These are phyloP conservation scores for Brachypodius melanocephalos DNA, from an alignment of 2,113 vertebrate species.

Conservation along the genomic window DNA sequence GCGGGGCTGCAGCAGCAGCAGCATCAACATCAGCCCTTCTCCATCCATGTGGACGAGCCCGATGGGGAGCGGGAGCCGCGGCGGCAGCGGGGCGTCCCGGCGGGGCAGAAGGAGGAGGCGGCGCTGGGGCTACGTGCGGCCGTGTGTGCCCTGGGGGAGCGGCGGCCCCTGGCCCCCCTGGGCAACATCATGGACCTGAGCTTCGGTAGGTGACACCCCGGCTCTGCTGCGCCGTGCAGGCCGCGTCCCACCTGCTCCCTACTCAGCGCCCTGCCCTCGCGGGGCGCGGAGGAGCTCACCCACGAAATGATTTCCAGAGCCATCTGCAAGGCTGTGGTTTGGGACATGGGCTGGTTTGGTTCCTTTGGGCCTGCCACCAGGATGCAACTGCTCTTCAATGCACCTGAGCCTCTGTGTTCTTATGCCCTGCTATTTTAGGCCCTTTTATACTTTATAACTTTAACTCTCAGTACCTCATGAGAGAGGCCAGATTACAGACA, in stretches of 20 bases:
- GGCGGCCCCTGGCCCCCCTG: slow-evolving; percentile 83
- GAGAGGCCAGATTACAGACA: not conserved
- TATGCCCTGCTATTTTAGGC: not conserved
- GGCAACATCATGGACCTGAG: slow-evolving; percentile 83
- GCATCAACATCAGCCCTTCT: slow-evolving; percentile 71
- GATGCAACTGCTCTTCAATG: fast-evolving
- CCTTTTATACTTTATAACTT: not conserved
- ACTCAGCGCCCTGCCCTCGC: not conserved
- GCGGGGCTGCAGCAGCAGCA: slow-evolving; percentile 75
- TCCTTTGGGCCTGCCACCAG: fast-evolving
- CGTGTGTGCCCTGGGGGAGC: slow-evolving; percentile 66
- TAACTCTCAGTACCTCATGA: fast-evolving
- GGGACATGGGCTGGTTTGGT: fast-evolving
- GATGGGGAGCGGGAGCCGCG: slow-evolving; percentile 69
- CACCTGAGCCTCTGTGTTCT: not conserved
- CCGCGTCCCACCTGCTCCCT: not conserved
- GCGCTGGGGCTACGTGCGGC: slow-evolving; percentile 71
- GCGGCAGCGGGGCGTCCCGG: slow-evolving; percentile 58
- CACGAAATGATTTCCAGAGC: fast-evolving
- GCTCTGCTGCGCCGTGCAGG: fast-evolving
- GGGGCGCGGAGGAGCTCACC: fast-evolving
- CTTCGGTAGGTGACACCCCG: slow-evolving; percentile 73
- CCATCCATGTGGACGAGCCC: slow-evolving; percentile 87
- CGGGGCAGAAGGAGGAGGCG: slow-evolving; percentile 36
- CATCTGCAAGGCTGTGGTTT: fast-evolving